Base-by-base conservation (phyloP, 1,140 invertebrate genomes). In the Drosophila takahashii region DNA sequence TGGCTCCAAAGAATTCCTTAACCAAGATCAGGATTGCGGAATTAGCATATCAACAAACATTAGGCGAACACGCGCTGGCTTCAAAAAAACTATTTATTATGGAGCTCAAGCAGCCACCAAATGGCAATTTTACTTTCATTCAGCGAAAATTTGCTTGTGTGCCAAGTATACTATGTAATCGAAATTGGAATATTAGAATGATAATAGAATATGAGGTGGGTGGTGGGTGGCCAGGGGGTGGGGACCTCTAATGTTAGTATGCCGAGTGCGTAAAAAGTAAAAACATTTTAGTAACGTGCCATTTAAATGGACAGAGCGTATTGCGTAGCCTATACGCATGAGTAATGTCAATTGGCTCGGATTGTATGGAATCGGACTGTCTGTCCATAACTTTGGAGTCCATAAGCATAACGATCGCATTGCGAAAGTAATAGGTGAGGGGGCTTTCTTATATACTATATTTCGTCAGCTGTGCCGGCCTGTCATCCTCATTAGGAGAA, bases 261-360 rank as follows among this genome's bases (percentile, higher is more conserved):
- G 79, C 79, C 65, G 50, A 42, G 52, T 65, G 64, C 60, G 79
- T 80, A n/a, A 37, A 60, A 48, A 50, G 59, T 62, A 57, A 48
- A 75, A 66, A 61, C 58, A 64, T 54, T 74, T 81, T 36, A 77
- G 50, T 70, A 79, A 71, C 48, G 27, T 51, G 52, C n/a, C 67
- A 75, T 81, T 86, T 64, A 72, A 64, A 86, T 87, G 79, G 67
- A 79, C 48, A 59, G 39, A 67, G 16, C 39, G 79, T 81, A 58
- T 83, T 87, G 74, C 83, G 83, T 87, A 86, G 84, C 56, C 56
- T 52, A 48, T 77, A 87, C 84, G 84, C 83, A 87, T 79, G 84
- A 77, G 76, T 79, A 89, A 87, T 87, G 84, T 65, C 67, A 87
- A 89, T 71, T 62, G 54, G 41, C 48, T 32, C 34, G 27, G 76